Percentiles rank a stretch among this genome's conserved stretches.
Evolutionary conservation across 1,140 invertebrate species (phyloP).

Genomic region (Drosophila lowei): DNA sequence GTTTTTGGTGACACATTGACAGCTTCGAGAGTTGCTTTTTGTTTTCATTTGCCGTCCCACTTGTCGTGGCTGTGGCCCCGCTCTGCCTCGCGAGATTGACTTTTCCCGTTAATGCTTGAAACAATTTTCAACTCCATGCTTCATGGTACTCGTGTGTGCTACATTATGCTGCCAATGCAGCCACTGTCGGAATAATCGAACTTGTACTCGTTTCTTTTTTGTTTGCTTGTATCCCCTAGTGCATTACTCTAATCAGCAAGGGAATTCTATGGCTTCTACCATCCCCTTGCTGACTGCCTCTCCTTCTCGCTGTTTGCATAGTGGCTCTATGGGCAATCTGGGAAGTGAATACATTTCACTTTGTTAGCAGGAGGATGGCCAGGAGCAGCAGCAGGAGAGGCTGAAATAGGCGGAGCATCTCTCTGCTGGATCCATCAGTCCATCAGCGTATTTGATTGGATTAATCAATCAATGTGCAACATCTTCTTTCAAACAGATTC

Average conservation of each 20-base stretch:
- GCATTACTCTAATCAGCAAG: slow-evolving; percentile 76
- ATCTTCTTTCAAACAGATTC: slow-evolving; percentile 30
- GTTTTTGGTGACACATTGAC: slow-evolving; percentile 61
- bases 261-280: slow-evolving; percentile 14
- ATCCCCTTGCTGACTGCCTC: not conserved
- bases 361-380: slow-evolving; percentile 22
- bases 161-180: slow-evolving; percentile 20
- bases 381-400: too few species aligned
- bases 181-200: too few species aligned
- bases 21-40: slow-evolving; percentile 40
- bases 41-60: slow-evolving; percentile 33
- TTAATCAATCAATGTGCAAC: slow-evolving; percentile 74
- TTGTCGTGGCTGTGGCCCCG: slow-evolving; percentile 17
- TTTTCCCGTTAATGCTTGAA: slow-evolving; percentile 62
- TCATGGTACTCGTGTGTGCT: slow-evolving; percentile 19
- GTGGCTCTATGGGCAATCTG: slow-evolving; percentile 24
- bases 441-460: slow-evolving; percentile 64
- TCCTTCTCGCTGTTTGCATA: too few species aligned
- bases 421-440: slow-evolving; percentile 10
- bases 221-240: slow-evolving; percentile 36
- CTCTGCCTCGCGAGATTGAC: slow-evolving; percentile 53
- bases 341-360: slow-evolving; percentile 62
- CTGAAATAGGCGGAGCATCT: too few species aligned
- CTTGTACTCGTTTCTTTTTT: too few species aligned
- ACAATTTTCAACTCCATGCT: slow-evolving; percentile 13